Evolutionary conservation across 1,140 invertebrate genomes (phyloP), one percentile per base, ranked within the genome.

Genomic region (Drosophila setifemur): DNA sequence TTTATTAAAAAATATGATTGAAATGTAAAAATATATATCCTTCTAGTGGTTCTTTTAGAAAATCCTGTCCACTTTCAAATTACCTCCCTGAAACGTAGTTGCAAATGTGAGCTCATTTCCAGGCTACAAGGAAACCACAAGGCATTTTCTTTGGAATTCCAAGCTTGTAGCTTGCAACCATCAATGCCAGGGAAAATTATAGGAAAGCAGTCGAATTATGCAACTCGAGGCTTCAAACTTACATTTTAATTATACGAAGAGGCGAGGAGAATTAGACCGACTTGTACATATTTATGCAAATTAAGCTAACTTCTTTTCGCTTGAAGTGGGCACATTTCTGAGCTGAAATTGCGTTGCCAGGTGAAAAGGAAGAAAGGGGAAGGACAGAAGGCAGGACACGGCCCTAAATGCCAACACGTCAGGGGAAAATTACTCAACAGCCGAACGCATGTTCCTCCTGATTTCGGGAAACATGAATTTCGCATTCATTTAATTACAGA

Each of bases 401-500:
- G 4, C 28, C 19, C 9, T 57, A 66, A 82, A 86, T 86, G 76
- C 81, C 81, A 86, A 55, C 81, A 86, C 81, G 70, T 76, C 16
- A 73, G 49, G 58, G 16, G 37, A 45, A 83, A 83, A 83, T 83
- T 83, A 35, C 76, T 86, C 57, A 55, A 81, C 72, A 86, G 60
- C 61, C 31, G 44, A 44, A 86, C 81, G 75, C 81, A 82, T 86
- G 81, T 86, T 73, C 31, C 58, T 37, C 29, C 63, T 60, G 47
- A 85, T 85, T 85, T 85, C 58, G 72, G 61, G 43, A 69, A 76
- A 85, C 81, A 85, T 86, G 81, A 76, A 61, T 86, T 73, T 85
- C 71, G 75, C 81, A 85, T 86, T 82, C 82, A 73, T 75, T 87
- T 86, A 87, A 86, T 87, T 82, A 77, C 61, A 86, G 58, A 48